Evolutionary conservation across 2,113 vertebrate genomes (phyloP).

Genomic region (Pseudorasbora parva): DNA sequence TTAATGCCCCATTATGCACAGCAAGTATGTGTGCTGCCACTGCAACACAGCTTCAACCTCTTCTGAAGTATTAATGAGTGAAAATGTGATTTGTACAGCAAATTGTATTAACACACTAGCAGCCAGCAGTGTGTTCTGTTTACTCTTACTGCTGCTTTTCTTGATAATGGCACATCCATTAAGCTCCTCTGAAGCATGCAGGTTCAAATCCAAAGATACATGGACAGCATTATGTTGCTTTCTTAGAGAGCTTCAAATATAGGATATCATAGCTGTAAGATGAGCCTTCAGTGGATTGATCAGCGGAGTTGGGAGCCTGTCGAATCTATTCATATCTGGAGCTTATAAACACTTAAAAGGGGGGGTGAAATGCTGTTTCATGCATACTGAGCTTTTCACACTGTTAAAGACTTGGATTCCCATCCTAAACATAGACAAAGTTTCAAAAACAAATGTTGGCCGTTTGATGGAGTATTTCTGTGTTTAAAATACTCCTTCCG

Average conservation of each 20-base stretch:
- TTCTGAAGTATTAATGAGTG: constrained; percentile 1
- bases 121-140: constrained; percentile 2
- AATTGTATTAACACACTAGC: not conserved
- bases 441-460: too few relatives aligned
- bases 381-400: too few relatives aligned
- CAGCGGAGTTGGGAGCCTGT: not conserved
- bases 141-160: constrained; percentile 3
- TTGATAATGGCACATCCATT: constrained; percentile 6
- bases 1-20: not conserved
- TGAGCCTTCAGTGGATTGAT: not conserved
- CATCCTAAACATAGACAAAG: too few relatives aligned
- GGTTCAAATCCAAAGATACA: not conserved
- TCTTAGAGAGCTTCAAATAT: not conserved
- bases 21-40: not conserved
- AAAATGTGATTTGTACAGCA: constrained; percentile 13
- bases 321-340: not conserved
- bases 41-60: not conserved
- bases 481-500: too few relatives aligned
- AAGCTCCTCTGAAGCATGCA: constrained; percentile 3
- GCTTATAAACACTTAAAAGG: too few relatives aligned
- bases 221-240: not conserved
- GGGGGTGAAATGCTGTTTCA: too few relatives aligned
- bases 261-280: not conserved
- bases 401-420: too few relatives aligned
- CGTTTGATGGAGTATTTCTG: too few relatives aligned